A percentile compares a stretch with the other conserved stretches of the same genome.
Evolutionary conservation across 2,888 invertebrate species (phyloP).

Genomic region (Trilocha varians): DNA sequence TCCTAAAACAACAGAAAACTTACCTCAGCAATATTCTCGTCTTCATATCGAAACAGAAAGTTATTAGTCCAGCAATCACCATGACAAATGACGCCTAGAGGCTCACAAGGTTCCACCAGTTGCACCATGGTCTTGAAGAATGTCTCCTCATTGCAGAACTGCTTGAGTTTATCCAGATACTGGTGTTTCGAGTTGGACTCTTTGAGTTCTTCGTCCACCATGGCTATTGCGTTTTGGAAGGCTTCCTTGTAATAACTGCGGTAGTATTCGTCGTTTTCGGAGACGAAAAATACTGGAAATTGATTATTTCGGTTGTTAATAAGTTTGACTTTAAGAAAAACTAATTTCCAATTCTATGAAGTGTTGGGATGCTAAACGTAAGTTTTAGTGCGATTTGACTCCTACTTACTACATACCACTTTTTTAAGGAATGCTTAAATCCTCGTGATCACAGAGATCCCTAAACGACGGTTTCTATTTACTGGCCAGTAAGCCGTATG

Average conservation of each 20-base stretch:
- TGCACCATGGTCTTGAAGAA: constrained; percentile 80
- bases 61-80: constrained; percentile 86
- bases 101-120: constrained; percentile 74
- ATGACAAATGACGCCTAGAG: constrained; percentile 80
- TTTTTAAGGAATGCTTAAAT: too few species aligned
- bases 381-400: too few species aligned
- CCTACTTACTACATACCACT: too few species aligned
- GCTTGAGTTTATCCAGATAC: constrained; percentile 73
- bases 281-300: constrained; percentile 71
- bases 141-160: constrained; percentile 75
- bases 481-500: too few species aligned
- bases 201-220: constrained; percentile 70
- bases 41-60: constrained; percentile 75
- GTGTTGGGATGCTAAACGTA: not conserved
- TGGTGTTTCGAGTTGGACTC: constrained; percentile 52
- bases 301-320: not conserved
- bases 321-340: too few species aligned
- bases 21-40: constrained; percentile 71
- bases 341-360: too few species aligned
- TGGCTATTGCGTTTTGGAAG: constrained; percentile 75
- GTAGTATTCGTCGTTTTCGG: constrained; percentile 79
- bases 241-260: constrained; percentile 78
- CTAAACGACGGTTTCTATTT: too few species aligned
- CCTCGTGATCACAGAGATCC: too few species aligned
- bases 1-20: too few species aligned